Evolutionary conservation across 2,888 invertebrate species (phyloP).

Genomic region (Zygogramma bicolorata): DNA sequence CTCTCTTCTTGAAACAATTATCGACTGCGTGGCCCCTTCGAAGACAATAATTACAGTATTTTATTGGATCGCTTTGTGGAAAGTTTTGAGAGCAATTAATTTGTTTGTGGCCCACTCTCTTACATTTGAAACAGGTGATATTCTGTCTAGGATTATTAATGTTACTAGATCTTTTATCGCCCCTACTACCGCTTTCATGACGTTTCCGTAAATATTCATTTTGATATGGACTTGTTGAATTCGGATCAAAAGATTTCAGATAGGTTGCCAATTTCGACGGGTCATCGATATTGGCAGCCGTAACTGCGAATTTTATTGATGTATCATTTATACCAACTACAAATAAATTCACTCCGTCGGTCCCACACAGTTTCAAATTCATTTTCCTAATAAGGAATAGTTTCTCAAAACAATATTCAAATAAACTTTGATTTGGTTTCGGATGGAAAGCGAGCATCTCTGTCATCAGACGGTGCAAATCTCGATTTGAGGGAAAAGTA

Average conservation of each 20-base stretch:
- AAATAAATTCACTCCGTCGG: background rate
- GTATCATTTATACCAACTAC: background rate
- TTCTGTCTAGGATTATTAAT: background rate
- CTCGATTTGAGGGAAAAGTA: no score
- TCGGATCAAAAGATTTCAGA: background rate
- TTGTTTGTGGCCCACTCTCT: background rate
- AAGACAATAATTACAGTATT: background rate
- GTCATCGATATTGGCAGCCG: background rate
- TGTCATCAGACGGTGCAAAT: no score
- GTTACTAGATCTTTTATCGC: background rate
- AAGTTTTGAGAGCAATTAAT: background rate
- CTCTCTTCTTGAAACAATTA: background rate
- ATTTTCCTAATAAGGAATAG: background rate
- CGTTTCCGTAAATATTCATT: background rate
- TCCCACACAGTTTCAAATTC: background rate
- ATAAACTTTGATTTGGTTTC: background rate
- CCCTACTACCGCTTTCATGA: background rate
- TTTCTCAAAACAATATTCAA: background rate
- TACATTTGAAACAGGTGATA: background rate
- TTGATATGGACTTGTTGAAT: background rate
- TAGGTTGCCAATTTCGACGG: background rate
- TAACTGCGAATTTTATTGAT: no score
- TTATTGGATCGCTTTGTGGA: background rate
- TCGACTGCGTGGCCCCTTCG: background rate
- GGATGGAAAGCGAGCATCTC: no score